Evolutionary conservation across 2,113 vertebrate genomes (phyloP).

Genomic region (human (Homo sapiens)): DNA sequence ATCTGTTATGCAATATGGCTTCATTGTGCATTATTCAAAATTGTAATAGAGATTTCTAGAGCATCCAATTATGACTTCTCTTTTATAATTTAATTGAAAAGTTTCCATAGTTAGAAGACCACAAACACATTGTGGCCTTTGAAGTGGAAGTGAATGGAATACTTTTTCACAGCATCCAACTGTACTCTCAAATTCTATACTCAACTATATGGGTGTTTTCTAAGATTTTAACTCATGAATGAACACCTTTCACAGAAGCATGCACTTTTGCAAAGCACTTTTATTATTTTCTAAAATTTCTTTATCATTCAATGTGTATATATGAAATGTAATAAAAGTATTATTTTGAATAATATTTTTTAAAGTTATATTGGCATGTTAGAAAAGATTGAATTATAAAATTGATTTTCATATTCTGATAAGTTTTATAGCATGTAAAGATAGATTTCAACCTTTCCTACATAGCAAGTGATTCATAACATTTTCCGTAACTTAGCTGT

Average conservation of each 20-base stretch:
- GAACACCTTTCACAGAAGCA: slow-evolving; percentile 10
- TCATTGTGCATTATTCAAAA: slow-evolving; percentile 63
- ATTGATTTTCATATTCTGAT: neutral
- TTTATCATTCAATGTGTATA: neutral
- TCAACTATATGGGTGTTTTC: neutral
- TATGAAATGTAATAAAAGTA: neutral
- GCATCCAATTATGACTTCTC: slow-evolving; percentile 56
- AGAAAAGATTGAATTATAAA: neutral
- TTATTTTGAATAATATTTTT: slow-evolving; percentile 1
- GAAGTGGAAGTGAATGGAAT: slow-evolving; percentile 42
- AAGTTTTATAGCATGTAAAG: neutral
- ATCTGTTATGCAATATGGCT: slow-evolving; percentile 66
- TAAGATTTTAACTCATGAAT: slow-evolving; percentile 10
- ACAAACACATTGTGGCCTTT: slow-evolving; percentile 45
- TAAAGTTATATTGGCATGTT: neutral
- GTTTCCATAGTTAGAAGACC: slow-evolving; percentile 38
- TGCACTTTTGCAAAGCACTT: neutral
- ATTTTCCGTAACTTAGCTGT: neutral
- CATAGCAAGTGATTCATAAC: neutral
- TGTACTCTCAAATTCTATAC: neutral
- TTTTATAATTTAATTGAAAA: slow-evolving; percentile 65
- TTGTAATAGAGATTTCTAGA: slow-evolving; percentile 56
- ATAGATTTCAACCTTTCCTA: neutral
- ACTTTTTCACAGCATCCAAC: slow-evolving; percentile 32
- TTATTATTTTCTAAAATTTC: neutral